These are phyloP conservation scores for Tachina lurida DNA, from an alignment of 2,888 invertebrate species.

Conservation along the genomic window DNA sequence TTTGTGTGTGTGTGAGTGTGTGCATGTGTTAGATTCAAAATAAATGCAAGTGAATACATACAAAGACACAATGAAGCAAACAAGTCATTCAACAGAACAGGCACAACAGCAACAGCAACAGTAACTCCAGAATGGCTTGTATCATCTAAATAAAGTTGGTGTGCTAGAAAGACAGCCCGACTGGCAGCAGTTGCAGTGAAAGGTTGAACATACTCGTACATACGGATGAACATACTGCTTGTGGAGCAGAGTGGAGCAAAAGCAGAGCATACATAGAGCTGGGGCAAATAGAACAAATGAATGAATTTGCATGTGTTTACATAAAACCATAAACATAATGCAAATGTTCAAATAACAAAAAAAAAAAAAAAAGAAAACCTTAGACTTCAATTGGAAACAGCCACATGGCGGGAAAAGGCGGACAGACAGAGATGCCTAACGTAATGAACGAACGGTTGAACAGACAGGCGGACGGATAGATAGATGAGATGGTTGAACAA, in stretches of 20 bases:
- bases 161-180: conserved; percentile 50
- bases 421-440: conserved; percentile 38
- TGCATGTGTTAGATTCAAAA: conserved; percentile 22
- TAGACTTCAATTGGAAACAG: conserved; percentile 65
- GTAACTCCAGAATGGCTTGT: conserved; percentile 16
- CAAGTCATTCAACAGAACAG: conserved; percentile 51
- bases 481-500: conserved; percentile 10
- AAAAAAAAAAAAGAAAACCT: conserved; percentile 27
- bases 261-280: background rate
- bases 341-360: conserved; percentile 60
- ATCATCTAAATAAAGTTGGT: conserved; percentile 27
- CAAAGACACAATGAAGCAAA: conserved; percentile 45
- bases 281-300: conserved; percentile 70
- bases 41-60: conserved; percentile 30
- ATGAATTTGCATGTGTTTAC: conserved; percentile 72
- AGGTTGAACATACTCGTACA: background rate
- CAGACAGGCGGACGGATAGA: conserved; percentile 3
- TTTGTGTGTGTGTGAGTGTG: background rate
- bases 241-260: conserved; percentile 9
- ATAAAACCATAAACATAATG: conserved; percentile 68
- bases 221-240: background rate
- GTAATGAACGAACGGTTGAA: background rate
- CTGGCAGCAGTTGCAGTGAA: conserved; percentile 52
- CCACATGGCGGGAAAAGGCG: conserved; percentile 66
- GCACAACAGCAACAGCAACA: conserved; percentile 49